These are phyloP conservation scores for Aphelenchoides besseyi DNA, from an alignment of 1,140 invertebrate genomes.

Conservation along the genomic window DNA sequence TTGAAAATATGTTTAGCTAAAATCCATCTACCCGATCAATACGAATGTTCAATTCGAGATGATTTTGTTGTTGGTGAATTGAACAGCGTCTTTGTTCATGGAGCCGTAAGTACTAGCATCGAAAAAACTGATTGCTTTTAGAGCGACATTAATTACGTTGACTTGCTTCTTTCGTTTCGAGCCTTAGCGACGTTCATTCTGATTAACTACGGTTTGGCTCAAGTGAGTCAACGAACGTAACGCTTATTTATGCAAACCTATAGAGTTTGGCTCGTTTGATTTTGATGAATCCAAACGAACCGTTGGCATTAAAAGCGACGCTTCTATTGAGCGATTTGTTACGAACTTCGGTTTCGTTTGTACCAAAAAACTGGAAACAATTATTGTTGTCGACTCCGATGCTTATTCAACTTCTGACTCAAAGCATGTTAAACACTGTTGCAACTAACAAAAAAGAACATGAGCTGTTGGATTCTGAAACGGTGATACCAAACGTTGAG, in stretches of 20 bases:
- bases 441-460: not conserved
- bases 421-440: slow-evolving; percentile 22
- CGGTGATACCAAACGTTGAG: not conserved
- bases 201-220: slow-evolving; percentile 24
- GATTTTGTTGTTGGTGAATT: slow-evolving; percentile 41
- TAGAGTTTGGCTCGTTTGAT: slow-evolving; percentile 29
- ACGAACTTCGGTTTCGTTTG: slow-evolving; percentile 22
- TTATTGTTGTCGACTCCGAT: slow-evolving; percentile 6
- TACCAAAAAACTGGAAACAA: slow-evolving; percentile 30
- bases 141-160: slow-evolving; percentile 17
- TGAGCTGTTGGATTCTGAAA: slow-evolving; percentile 14
- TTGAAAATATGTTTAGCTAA: slow-evolving; percentile 26
- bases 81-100: slow-evolving; percentile 13
- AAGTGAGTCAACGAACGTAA: too few relatives aligned
- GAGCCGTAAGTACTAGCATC: slow-evolving; percentile 16
- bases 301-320: slow-evolving; percentile 28
- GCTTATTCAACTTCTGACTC: slow-evolving; percentile 19
- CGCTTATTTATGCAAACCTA: too few relatives aligned
- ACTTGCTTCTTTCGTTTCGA: slow-evolving; percentile 35
- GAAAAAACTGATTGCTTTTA: slow-evolving; percentile 18
- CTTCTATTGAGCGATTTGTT: slow-evolving; percentile 34
- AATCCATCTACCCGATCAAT: slow-evolving; percentile 34
- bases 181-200: slow-evolving; percentile 32
- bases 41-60: slow-evolving; percentile 36
- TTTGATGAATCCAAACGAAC: slow-evolving; percentile 24